These are phyloP conservation scores for Heliconius melpomene DNA, from an alignment of 1,140 invertebrate genomes.

Conservation along the genomic window DNA sequence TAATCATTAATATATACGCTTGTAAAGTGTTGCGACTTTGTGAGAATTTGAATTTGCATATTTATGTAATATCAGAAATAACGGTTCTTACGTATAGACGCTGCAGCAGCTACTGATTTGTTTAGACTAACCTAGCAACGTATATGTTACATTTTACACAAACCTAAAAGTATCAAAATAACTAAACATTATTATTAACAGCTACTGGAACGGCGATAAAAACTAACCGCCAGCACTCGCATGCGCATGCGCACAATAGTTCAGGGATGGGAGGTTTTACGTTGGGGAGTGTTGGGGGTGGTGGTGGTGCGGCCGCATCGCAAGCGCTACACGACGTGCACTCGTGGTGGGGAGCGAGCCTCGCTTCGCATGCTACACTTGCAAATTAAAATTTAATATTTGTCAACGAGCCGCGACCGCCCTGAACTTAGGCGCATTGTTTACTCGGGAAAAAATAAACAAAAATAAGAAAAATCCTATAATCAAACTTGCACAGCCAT, in stretches of 20 bases:
- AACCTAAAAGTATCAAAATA: too few relatives aligned
- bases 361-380: conserved; percentile 40
- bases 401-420: not conserved
- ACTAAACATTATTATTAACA: conserved; percentile 15
- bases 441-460: too few relatives aligned
- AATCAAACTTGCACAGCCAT: too few relatives aligned
- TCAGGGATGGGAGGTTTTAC: conserved; percentile 2
- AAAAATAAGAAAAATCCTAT: too few relatives aligned
- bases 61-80: too few relatives aligned
- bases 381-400: not conserved
- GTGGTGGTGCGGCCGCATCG: conserved; percentile 29
- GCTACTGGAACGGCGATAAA: conserved; percentile 31
- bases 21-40: too few relatives aligned
- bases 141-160: too few relatives aligned
- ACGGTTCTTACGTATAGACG: too few relatives aligned
- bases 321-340: conserved; percentile 60
- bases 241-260: conserved; percentile 39
- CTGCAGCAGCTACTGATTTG: too few relatives aligned
- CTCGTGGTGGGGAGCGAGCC: conserved; percentile 67
- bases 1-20: not conserved
- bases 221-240: conserved; percentile 7
- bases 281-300: conserved; percentile 25
- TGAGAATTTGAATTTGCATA: too few relatives aligned
- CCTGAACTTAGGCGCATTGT: too few relatives aligned
- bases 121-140: too few relatives aligned